Percentiles rank a stretch among this genome's conserved stretches.
Conservation (phyloP, 2,888 invertebrate genomes). For the Melipona beecheii region DNA sequence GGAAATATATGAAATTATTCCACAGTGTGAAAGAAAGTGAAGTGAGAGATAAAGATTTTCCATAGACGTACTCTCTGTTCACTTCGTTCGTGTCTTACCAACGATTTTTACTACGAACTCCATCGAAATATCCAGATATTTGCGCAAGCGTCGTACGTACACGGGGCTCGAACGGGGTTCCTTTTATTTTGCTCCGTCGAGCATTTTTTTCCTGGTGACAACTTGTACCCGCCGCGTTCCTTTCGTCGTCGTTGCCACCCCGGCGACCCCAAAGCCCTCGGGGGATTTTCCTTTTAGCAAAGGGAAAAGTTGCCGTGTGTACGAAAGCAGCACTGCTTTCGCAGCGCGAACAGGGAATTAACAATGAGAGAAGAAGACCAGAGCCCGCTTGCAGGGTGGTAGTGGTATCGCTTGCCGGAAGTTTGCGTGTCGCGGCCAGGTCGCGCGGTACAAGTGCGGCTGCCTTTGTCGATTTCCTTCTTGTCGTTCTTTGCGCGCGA, state of each 20-base stretch:
- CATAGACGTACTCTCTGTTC: not conserved
- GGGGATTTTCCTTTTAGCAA: slow-evolving; percentile 56
- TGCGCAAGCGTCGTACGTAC: not conserved
- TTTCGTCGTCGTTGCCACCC: slow-evolving; percentile 39
- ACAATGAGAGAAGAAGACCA: slow-evolving; percentile 1
- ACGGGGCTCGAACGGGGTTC: slow-evolving; percentile 42
- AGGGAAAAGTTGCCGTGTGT: slow-evolving; percentile 19
- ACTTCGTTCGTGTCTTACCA: not conserved
- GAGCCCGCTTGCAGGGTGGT: not conserved
- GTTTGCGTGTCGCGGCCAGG: not conserved
- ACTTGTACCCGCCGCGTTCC: slow-evolving; percentile 41
- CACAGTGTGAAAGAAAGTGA: too few relatives aligned
- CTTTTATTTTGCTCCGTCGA: slow-evolving; percentile 50
- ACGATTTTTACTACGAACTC: not conserved
- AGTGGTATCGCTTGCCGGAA: not conserved
- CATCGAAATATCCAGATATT: not conserved
- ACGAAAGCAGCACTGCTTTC: slow-evolving; percentile 8
- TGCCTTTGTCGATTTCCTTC: not conserved
- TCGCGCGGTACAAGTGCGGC: too few relatives aligned
- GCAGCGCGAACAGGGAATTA: slow-evolving; percentile 26
- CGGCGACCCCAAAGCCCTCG: slow-evolving; percentile 30
- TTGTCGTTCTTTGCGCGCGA: not conserved
- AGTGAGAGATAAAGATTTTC: too few relatives aligned
- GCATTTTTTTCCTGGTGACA: slow-evolving; percentile 44
- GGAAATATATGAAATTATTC: too few relatives aligned